Evolutionary conservation across 2,113 vertebrate species (phyloP), one percentile per base, ranked within the genome.

Genomic region (Cygnus atratus): DNA sequence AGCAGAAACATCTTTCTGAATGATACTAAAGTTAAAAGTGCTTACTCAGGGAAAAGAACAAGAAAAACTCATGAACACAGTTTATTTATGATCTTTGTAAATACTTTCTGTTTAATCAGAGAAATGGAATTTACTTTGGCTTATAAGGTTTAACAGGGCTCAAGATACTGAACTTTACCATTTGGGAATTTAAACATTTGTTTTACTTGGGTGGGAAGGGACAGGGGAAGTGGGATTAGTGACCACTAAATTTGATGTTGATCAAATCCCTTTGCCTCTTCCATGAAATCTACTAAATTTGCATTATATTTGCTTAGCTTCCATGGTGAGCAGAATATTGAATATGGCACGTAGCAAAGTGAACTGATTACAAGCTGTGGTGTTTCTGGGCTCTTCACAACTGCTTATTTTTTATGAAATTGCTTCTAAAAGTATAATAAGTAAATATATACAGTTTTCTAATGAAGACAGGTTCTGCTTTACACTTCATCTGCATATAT

Each of bases 111-210:
- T 97, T 96, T 95, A 94, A 89, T 93, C 87, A 85, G 48, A 91
- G 44, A 93, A 94, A 95, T 86, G 52, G 85, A 92, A 95, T 96
- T 95, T 92, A 35, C 71, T 95, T 92, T 85, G 59, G 29, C 66
- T 95, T 90, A 57, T 61, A 88, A 96, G 85, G 92, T 92, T 95
- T 89, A 86, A 66, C 15, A 57, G n/a, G 71, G 26, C 80, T 97
- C 55, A 93, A 90, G 84, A 88, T 86, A 48, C 79, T 94, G 92
- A 94, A 92, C 81, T 93, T 93, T 89, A 91, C 71, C 22, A 58
- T 88, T 93, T 95, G 58, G 54, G 81, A 76, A 93, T 94, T 94
- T 91, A 78, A 96, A 91, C 93, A 92, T 93, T 95, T 90, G 68
- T 86, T 72, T 95, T 88, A 46, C 88, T 91, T 86, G 29, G 52